Evolutionary conservation across 1,140 invertebrate species (phyloP).

Genomic region (Platyscapa corneri): DNA sequence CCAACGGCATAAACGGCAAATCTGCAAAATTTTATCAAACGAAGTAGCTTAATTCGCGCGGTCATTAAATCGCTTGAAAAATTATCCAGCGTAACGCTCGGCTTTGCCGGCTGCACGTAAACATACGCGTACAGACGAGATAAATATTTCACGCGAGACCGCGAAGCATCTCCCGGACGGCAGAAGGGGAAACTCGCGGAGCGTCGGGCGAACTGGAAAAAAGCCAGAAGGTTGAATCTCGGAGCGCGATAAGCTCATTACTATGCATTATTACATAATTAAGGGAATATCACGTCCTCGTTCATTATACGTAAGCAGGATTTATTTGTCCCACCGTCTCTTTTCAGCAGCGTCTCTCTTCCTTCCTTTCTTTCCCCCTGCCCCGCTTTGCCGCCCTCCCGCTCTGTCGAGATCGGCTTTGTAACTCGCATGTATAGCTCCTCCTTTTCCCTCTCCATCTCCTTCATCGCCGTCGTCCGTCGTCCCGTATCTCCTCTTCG

Average conservation of each 20-base stretch:
- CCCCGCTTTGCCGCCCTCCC: neutral
- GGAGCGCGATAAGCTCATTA: constrained; percentile 49
- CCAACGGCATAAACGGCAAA: neutral
- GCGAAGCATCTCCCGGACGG: neutral
- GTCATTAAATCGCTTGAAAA: constrained; percentile 28
- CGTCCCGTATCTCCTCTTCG: constrained; percentile 50
- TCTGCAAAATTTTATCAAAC: constrained; percentile 25
- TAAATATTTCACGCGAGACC: constrained; percentile 42
- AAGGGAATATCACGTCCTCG: constrained; percentile 50
- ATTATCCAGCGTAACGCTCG: constrained; percentile 6
- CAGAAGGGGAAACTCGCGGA: neutral
- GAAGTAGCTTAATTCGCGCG: constrained; percentile 19
- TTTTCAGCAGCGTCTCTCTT: constrained; percentile 18
- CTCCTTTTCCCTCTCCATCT: neutral
- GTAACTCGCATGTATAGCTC: constrained; percentile 10
- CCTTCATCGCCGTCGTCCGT: constrained; percentile 35
- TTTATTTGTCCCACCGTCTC: constrained; percentile 38
- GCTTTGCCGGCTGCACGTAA: neutral
- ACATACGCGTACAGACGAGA: constrained; percentile 3
- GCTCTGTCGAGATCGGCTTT: neutral
- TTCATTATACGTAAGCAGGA: constrained; percentile 43
- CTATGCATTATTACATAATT: constrained; percentile 52
- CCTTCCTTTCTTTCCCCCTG: neutral
- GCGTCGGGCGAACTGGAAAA: neutral
- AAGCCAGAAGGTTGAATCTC: constrained; percentile 36